A percentile compares a stretch with the other conserved stretches of the same genome.
Conservation (phyloP, 2,113 vertebrate species). For the Chaetura pelagica region DNA sequence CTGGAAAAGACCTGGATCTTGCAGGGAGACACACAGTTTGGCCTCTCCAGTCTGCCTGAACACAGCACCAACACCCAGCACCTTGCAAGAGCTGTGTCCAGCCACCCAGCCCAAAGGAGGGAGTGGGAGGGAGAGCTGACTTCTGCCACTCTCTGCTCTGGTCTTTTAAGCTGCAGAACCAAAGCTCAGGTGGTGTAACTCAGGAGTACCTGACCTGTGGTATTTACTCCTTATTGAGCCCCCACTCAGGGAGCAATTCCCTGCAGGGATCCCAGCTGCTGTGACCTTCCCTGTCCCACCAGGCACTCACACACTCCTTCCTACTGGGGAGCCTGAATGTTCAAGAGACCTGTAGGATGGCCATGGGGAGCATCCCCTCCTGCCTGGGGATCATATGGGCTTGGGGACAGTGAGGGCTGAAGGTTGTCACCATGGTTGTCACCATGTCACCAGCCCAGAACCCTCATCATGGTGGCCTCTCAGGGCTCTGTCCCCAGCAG, state of each 20-base stretch:
- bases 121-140: too few relatives aligned
- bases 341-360: background rate
- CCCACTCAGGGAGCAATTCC: background rate
- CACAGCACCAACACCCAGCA: background rate
- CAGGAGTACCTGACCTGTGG: background rate
- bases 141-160: background rate
- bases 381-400: too few relatives aligned
- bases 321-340: background rate
- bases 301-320: background rate
- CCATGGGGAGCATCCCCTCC: background rate
- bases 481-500: background rate
- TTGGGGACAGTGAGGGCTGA: background rate
- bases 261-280: background rate
- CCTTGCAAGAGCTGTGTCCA: fast-evolving
- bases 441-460: background rate
- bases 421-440: background rate
- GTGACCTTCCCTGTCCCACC: too few relatives aligned
- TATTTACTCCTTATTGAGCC: background rate
- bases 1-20: background rate
- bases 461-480: fast-evolving
- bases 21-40: background rate
- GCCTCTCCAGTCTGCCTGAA: background rate
- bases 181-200: background rate
- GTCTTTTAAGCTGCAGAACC: background rate
- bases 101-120: too few relatives aligned